Evolutionary conservation across 2,113 vertebrate species (phyloP).

Genomic region (Irena cyanogastra): DNA sequence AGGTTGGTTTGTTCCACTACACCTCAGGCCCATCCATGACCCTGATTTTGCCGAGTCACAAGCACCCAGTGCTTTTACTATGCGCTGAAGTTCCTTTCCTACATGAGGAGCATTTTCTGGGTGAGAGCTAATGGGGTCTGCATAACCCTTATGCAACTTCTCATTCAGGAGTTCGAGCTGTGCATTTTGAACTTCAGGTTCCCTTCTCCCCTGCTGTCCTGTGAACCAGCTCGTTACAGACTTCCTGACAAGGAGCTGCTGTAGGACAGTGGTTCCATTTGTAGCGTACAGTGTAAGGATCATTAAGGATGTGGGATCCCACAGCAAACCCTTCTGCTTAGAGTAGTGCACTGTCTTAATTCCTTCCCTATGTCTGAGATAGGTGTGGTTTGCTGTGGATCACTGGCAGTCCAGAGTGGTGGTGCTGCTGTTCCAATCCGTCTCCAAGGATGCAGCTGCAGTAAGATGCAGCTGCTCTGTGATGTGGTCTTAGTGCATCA

Average conservation of each 20-base stretch:
- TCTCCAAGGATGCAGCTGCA: neutral
- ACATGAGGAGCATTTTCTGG: neutral
- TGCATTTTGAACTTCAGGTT: neutral
- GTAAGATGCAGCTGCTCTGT: neutral
- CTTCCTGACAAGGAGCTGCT: neutral
- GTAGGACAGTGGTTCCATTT: neutral
- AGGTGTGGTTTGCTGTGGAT: neutral
- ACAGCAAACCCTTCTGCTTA: neutral
- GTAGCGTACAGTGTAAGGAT: neutral
- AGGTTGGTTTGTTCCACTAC: neutral
- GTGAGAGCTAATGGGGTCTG: neutral
- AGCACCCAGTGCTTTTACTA: neutral
- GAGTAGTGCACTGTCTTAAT: neutral
- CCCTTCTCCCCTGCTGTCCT: neutral
- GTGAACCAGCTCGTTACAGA: neutral
- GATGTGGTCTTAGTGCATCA: neutral
- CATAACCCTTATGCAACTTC: neutral
- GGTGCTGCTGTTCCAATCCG: neutral
- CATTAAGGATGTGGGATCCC: neutral
- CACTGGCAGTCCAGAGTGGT: neutral
- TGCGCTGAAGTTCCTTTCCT: neutral
- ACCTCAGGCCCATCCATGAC: neutral
- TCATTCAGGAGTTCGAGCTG: rapidly evolving
- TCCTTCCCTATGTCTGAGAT: rapidly evolving
- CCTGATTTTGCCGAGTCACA: neutral